Base-by-base conservation (phyloP, 2,113 vertebrate genomes). In the Pelmatolapia mariae region DNA sequence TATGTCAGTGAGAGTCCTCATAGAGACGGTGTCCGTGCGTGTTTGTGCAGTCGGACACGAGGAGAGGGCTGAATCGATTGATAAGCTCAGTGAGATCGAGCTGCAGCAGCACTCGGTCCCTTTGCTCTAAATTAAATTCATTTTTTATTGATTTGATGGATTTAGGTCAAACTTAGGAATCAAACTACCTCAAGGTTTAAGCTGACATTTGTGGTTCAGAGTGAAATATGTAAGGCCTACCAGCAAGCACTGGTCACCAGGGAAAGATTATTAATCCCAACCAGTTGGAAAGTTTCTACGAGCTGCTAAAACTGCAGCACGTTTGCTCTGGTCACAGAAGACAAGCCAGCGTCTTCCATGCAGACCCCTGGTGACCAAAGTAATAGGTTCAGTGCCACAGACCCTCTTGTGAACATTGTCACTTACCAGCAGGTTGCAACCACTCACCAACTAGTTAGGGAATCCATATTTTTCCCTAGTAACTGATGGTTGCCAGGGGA, bases 291-390 rank as follows among this genome's bases (percentile, higher is more conserved):
- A 40, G 63, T 71, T 71, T 40, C n/a, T 40, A 10, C 22, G 4
- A 45, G 68, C 5, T 26, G 22, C 38, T 45, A 8, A 0, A 38
- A 66, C 19, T 66, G 61, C 1, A 0, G 10, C 33, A 38, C 1
- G 2, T 66, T 66, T 66, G 61, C 5, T 68, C 12, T 68, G 36
- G 7, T 68, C 11, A 40, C 36, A 16, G 8, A 24, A 73, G 13
- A 68, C 33, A 12, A 2, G 10, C 1, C 31, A 29, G 24, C 4
- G 10, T 63, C 26, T 4, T 61, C 57, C 29, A 33, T 18, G 16
- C 29, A 36, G 31, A 63, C 31, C 12, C 24, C 54, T 0, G 12
- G 12, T 26, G 54, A 63, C 59, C 59, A 36, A 36, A 63, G 59
- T 4, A 19, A 63, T 1, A 4, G 11, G 19, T 66, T 66, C 0